These are phyloP conservation scores for Drosophila ochracea DNA, from an alignment of 2,888 invertebrate genomes.

Conservation along the genomic window DNA sequence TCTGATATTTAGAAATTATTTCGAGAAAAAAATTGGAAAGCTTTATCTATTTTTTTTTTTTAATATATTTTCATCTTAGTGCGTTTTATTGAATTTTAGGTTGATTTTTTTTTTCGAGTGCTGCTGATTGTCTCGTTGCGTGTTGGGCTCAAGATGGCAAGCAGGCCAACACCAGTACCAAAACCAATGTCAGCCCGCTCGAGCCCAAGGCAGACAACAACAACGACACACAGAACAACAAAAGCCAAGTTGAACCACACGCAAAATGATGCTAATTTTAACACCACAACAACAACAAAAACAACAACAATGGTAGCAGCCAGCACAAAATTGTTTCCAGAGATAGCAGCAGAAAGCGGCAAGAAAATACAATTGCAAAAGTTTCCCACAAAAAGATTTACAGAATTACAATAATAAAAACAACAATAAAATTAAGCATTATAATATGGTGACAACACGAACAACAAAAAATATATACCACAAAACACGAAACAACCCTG, in stretches of 20 bases:
- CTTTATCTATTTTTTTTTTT: neutral
- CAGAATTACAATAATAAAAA: slow-evolving; percentile 78
- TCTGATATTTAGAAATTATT: neutral
- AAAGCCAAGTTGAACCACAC: slow-evolving; percentile 60
- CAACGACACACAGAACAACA: slow-evolving; percentile 35
- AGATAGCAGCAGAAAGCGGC: slow-evolving; percentile 27
- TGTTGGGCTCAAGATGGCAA: slow-evolving; percentile 53
- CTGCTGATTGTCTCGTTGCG: slow-evolving; percentile 36
- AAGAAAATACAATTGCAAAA: slow-evolving; percentile 76
- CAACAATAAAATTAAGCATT: slow-evolving; percentile 80
- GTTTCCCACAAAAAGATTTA: slow-evolving; percentile 74
- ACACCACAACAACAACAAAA: slow-evolving; percentile 47
- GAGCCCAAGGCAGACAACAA: slow-evolving; percentile 45
- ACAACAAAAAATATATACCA: slow-evolving; percentile 9
- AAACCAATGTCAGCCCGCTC: slow-evolving; percentile 30
- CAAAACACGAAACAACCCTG: slow-evolving; percentile 15
- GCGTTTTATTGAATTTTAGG: too few species aligned
- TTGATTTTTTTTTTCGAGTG: neutral
- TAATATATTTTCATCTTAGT: neutral
- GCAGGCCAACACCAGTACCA: slow-evolving; percentile 43
- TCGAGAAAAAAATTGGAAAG: neutral
- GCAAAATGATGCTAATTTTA: slow-evolving; percentile 75
- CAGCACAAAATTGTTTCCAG: slow-evolving; percentile 26
- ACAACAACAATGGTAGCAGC: slow-evolving; percentile 30
- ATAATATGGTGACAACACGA: slow-evolving; percentile 68